These are phyloP conservation scores for Sinotaia quadrata DNA, from an alignment of 2,888 invertebrate species.

Conservation along the genomic window DNA sequence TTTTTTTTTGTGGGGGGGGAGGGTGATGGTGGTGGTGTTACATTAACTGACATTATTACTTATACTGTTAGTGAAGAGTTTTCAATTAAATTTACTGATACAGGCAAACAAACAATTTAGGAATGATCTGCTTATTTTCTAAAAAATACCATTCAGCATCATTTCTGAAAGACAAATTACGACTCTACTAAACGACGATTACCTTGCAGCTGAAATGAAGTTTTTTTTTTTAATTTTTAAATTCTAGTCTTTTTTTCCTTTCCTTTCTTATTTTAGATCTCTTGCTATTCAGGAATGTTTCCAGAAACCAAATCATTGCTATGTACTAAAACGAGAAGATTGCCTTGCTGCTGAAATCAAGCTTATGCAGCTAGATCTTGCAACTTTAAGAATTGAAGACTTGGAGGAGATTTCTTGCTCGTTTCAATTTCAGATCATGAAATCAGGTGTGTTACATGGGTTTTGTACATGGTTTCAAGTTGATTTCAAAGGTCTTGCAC, in stretches of 20 bases:
- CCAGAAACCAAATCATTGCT: conserved; percentile 46
- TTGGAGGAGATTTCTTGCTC: conserved; percentile 44
- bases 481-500: conserved; percentile 41
- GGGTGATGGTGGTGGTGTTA: too few relatives aligned
- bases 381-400: conserved; percentile 37
- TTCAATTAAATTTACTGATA: too few relatives aligned
- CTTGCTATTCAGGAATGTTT: conserved; percentile 44
- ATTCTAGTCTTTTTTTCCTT: background rate
- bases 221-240: too few relatives aligned
- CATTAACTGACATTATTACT: too few relatives aligned
- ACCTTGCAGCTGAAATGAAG: too few relatives aligned
- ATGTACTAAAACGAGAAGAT: conserved; percentile 39
- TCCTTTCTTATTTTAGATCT: conserved; percentile 35
- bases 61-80: too few relatives aligned
- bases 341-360: conserved; percentile 37
- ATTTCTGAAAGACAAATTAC: too few relatives aligned
- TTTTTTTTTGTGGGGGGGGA: too few relatives aligned
- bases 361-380: conserved; percentile 44
- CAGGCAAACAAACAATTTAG: too few relatives aligned
- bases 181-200: too few relatives aligned
- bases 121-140: too few relatives aligned
- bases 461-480: conserved; percentile 56
- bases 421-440: conserved; percentile 42
- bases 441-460: conserved; percentile 46
- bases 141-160: too few relatives aligned